These are phyloP conservation scores for Otis tarda DNA, from an alignment of 2,113 vertebrate genomes.

Conservation along the genomic window DNA sequence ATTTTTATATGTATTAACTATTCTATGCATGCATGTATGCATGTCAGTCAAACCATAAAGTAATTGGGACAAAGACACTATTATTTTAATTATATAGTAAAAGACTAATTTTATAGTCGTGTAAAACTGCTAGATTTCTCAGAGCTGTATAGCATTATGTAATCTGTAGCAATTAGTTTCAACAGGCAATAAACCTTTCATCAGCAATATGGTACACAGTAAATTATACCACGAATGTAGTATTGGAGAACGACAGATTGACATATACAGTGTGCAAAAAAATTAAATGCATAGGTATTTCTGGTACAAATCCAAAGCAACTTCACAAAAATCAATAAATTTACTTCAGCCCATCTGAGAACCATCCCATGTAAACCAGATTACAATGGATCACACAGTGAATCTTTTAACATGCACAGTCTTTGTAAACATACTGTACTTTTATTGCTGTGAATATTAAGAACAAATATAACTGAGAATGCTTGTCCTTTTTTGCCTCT, in stretches of 20 bases:
- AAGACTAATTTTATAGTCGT: constrained; percentile 14
- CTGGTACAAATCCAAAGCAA: not conserved
- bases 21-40: not conserved
- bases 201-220: not conserved
- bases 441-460: not conserved
- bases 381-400: not conserved
- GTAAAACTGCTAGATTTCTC: constrained; percentile 10
- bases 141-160: not conserved
- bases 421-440: not conserved
- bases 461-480: not conserved
- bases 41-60: not conserved
- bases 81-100: constrained; percentile 21
- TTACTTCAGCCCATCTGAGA: not conserved
- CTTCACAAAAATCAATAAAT: not conserved
- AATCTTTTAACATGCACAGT: not conserved
- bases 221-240: not conserved
- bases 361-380: not conserved
- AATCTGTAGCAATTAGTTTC: constrained; percentile 30
- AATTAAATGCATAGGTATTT: not conserved
- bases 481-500: not conserved
- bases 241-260: not conserved
- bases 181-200: constrained; percentile 28
- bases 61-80: not conserved
- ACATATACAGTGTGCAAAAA: not conserved
- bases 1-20: not conserved